Percentiles rank a stretch among this genome's conserved stretches.
These are phyloP conservation scores for Acrobasis repandana DNA, from an alignment of 2,888 invertebrate species.

Conservation along the genomic window DNA sequence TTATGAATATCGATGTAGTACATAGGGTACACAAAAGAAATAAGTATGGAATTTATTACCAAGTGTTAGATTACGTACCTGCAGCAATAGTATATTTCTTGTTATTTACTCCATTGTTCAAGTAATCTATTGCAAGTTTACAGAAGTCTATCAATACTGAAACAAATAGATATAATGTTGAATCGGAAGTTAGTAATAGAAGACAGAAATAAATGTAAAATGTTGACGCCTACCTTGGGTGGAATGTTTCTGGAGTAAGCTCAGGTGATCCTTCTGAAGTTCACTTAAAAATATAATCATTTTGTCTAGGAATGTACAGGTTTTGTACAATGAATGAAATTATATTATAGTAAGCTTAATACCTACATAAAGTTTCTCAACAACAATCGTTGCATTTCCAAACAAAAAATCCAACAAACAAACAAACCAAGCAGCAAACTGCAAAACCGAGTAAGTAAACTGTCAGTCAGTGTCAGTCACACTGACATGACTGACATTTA, in stretches of 20 bases:
- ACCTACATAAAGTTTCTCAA: too few species aligned
- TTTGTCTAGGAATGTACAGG: slow-evolving; percentile 31
- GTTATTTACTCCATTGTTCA: slow-evolving; percentile 85
- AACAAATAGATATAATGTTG: slow-evolving; percentile 43
- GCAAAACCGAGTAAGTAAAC: too few species aligned
- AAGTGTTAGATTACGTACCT: slow-evolving; percentile 55
- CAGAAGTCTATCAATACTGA: slow-evolving; percentile 88
- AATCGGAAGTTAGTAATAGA: not conserved
- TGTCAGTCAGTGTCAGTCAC: too few species aligned
- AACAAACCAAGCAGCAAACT: too few species aligned
- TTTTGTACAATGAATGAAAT: too few species aligned
- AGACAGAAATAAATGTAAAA: slow-evolving; percentile 11
- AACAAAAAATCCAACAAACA: too few species aligned
- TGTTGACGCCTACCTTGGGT: slow-evolving; percentile 53
- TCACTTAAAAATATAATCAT: slow-evolving; percentile 78
- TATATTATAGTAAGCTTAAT: too few species aligned
- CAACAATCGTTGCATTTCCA: too few species aligned
- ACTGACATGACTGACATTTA: not conserved
- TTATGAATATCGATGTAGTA: too few species aligned
- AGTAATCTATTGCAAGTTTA: slow-evolving; percentile 85
- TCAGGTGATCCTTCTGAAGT: slow-evolving; percentile 71
- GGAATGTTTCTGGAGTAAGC: slow-evolving; percentile 62
- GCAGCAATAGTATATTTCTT: slow-evolving; percentile 85
- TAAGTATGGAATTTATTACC: too few species aligned
- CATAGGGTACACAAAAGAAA: too few species aligned